Evolutionary conservation across 2,797 vertebrate species (phyloP), one percentile per base, ranked within the genome.

Genomic region (Hydrolagus colliei): DNA sequence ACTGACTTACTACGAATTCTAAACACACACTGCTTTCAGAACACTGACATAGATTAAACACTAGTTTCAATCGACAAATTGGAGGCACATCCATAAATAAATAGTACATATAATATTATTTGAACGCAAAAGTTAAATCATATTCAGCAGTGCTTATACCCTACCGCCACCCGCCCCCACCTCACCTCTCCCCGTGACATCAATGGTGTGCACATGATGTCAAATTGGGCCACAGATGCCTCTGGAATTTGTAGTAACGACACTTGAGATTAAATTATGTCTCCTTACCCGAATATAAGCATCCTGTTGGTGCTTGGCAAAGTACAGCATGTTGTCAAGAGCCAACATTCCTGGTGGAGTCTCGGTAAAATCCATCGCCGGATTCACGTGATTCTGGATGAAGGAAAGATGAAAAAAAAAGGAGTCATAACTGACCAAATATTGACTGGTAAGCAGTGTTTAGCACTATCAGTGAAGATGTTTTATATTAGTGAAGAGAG

Each of bases 281-380:
- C 63, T 35, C 41, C 95, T 96, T 92, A 98, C 97, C 94, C 97
- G 93, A 91, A 99, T 96, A 88, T 98, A 99, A 74, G 97, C 94
- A 74, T 99, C 98, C 90, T 98, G 97, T 86, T 98, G 97, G 87
- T 98, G 96, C 89, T 95, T 96, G 87, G 97, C 97, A 0, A 99
- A 99, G 91, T 98, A 99, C 71, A 99, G 90, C 97, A 99, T 99
- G 90, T 99, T 98, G 92, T 99, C 98, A 0, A 99, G 93, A 86
- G 98, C 98, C 85, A 99, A 88, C 98, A 99, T 99, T 88, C 98
- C 98, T 1, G 98, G 98, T 89, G 98, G 98, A 16, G 98, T 99
- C 94, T 99, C 98, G 0, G 97, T 99, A 88, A 99, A 99, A 93
- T 99, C 98, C 94, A 99, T 95, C 1, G 98, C 98, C n/a, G 98